phyloP scores from a whole-genome alignment of 92 coral and sea anemone species.

The Hydrozoanthus gracilis region DNA sequence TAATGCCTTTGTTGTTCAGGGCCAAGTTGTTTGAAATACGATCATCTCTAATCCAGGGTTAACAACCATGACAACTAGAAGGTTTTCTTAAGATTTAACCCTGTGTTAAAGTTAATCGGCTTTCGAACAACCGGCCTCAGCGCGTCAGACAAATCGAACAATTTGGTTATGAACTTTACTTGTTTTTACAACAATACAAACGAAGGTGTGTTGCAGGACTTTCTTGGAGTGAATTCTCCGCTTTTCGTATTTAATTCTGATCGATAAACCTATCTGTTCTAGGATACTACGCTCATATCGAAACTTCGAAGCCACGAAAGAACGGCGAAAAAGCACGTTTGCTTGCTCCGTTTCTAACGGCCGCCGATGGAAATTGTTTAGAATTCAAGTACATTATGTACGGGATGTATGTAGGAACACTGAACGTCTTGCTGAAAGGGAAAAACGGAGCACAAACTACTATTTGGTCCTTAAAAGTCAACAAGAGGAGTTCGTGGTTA shows the following conservation, averaged over 20 bases:
- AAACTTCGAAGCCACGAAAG: constrained; percentile 90
- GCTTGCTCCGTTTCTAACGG: constrained; percentile 69
- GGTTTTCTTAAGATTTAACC: too few relatives aligned
- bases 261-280: not conserved
- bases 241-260: not conserved
- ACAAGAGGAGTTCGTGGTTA: constrained; percentile 67
- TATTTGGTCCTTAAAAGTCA: constrained; percentile 73
- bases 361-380: constrained; percentile 75
- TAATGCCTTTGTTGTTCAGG: too few relatives aligned
- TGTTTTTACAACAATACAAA: too few relatives aligned
- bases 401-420: constrained; percentile 74
- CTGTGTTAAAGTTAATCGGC: too few relatives aligned
- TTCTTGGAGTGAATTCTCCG: too few relatives aligned
- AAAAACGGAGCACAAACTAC: constrained; percentile 55
- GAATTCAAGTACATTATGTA: constrained; percentile 85
- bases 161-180: too few relatives aligned
- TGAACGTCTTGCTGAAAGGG: constrained; percentile 72
- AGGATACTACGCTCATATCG: constrained; percentile 87
- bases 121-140: too few relatives aligned
- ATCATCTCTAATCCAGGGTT: too few relatives aligned
- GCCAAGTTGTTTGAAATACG: too few relatives aligned
- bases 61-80: too few relatives aligned
- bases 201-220: too few relatives aligned
- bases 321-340: constrained; percentile 84
- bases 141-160: too few relatives aligned